Conservation (phyloP, 2,113 vertebrate species). For the Anguilla rostrata region DNA sequence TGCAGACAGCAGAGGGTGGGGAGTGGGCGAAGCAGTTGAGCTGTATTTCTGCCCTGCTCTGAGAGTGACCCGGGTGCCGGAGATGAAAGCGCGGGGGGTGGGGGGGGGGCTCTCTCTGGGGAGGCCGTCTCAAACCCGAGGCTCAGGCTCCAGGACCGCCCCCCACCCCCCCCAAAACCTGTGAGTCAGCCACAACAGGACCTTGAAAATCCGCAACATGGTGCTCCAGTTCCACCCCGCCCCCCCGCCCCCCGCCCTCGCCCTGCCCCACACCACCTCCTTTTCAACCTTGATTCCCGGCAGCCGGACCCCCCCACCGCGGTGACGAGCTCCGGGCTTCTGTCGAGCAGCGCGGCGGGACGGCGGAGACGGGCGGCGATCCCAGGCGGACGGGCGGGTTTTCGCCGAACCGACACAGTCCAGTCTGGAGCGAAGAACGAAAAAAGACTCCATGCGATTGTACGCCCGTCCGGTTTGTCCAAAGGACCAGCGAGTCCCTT, state of each 20-base stretch:
- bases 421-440: no score
- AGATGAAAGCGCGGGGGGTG: slow-evolving; percentile 74
- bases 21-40: slow-evolving; percentile 14
- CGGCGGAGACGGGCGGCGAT: no score
- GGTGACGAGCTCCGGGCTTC: neutral
- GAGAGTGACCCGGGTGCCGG: slow-evolving; percentile 61
- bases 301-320: slow-evolving; percentile 32
- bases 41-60: slow-evolving; percentile 38
- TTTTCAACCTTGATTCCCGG: slow-evolving; percentile 5
- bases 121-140: slow-evolving; percentile 49
- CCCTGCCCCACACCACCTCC: neutral
- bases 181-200: neutral
- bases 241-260: neutral
- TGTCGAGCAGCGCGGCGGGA: neutral
- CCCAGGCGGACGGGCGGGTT: no score
- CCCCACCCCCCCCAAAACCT: slow-evolving; percentile 10
- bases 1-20: slow-evolving; percentile 52
- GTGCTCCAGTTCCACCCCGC: neutral
- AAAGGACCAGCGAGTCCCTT: no score
- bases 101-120: slow-evolving; percentile 52
- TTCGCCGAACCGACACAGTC: no score
- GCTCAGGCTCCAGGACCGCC: slow-evolving; percentile 40
- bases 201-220: neutral
- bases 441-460: no score
- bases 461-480: no score